A percentile compares a stretch with the other conserved stretches of the same genome.
phyloP scores from a whole-genome alignment of 2,888 invertebrate genomes.

The Leptinotarsa juncta region DNA sequence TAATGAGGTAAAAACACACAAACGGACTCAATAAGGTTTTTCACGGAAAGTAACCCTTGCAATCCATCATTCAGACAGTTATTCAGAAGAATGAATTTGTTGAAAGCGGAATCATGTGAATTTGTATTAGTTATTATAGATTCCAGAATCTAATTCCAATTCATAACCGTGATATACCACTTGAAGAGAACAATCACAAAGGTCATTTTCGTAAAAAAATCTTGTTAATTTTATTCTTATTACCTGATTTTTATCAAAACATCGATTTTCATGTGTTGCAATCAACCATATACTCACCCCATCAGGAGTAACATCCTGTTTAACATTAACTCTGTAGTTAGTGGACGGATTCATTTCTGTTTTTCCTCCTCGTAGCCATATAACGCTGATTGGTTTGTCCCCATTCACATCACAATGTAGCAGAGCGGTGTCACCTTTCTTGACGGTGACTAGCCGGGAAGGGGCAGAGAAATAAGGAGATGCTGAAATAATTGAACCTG shows the following conservation, averaged over 20 bases:
- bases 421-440: conserved; percentile 78
- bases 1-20: too few species aligned
- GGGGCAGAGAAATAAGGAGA: conserved; percentile 80
- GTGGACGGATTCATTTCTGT: conserved; percentile 77
- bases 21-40: too few species aligned
- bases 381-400: conserved; percentile 81
- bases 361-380: conserved; percentile 80
- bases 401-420: conserved; percentile 83
- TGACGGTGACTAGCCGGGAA: conserved; percentile 77
- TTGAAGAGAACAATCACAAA: not conserved
- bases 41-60: too few species aligned
- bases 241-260: too few species aligned
- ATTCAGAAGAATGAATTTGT: not conserved
- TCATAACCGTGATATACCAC: not conserved
- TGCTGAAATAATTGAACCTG: conserved; percentile 66
- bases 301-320: conserved; percentile 77
- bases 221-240: too few species aligned
- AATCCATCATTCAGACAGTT: too few species aligned
- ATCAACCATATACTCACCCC: conserved; percentile 66
- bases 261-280: too few species aligned
- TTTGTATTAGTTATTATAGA: too few species aligned
- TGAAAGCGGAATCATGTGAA: not conserved
- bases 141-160: not conserved
- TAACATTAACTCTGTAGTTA: conserved; percentile 74
- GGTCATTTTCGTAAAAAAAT: too few species aligned